Percentiles rank a stretch among this genome's conserved stretches.
Evolutionary conservation across 2,113 vertebrate genomes (phyloP).

Genomic region (Ageneiosus marmoratus): DNA sequence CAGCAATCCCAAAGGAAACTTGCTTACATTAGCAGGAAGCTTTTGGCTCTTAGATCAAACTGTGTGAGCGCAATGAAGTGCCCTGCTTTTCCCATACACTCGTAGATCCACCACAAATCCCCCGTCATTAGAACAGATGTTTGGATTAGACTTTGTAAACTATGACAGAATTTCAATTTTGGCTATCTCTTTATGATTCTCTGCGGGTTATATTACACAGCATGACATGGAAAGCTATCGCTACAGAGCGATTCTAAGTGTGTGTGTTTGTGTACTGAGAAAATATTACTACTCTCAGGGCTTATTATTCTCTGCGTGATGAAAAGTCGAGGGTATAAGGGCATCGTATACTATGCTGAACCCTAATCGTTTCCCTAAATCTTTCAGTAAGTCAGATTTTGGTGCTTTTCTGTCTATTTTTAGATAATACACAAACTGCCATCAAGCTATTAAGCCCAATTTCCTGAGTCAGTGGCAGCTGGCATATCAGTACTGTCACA

Average conservation of each 20-base stretch:
- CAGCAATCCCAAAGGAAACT: slow-evolving; percentile 64
- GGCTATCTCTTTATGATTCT: slow-evolving; percentile 92
- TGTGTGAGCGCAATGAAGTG: slow-evolving; percentile 84
- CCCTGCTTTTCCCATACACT: slow-evolving; percentile 86
- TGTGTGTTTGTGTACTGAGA: slow-evolving; percentile 37
- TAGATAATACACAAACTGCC: slow-evolving; percentile 21
- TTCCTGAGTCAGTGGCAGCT: slow-evolving; percentile 14
- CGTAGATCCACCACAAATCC: slow-evolving; percentile 85
- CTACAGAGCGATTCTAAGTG: slow-evolving; percentile 40
- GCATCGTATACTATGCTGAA: slow-evolving; percentile 20
- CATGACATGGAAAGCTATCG: slow-evolving; percentile 79
- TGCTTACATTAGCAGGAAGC: slow-evolving; percentile 92
- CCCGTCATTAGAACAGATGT: slow-evolving; percentile 97
- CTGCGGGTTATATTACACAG: slow-evolving; percentile 84
- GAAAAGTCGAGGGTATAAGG: slow-evolving; percentile 38
- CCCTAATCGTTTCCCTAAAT: slow-evolving; percentile 11
- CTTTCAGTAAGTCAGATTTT: slow-evolving; percentile 17
- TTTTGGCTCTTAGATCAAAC: slow-evolving; percentile 85
- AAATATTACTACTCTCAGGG: slow-evolving; percentile 29
- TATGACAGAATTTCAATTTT: slow-evolving; percentile 89
- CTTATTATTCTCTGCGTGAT: slow-evolving; percentile 49
- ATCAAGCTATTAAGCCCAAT: slow-evolving; percentile 19
- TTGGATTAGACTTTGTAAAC: slow-evolving; percentile 96
- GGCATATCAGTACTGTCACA: slow-evolving; percentile 30
- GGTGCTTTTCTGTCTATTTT: slow-evolving; percentile 21